Conservation (phyloP, 2,888 invertebrate species). For the Polietes domitor region DNA sequence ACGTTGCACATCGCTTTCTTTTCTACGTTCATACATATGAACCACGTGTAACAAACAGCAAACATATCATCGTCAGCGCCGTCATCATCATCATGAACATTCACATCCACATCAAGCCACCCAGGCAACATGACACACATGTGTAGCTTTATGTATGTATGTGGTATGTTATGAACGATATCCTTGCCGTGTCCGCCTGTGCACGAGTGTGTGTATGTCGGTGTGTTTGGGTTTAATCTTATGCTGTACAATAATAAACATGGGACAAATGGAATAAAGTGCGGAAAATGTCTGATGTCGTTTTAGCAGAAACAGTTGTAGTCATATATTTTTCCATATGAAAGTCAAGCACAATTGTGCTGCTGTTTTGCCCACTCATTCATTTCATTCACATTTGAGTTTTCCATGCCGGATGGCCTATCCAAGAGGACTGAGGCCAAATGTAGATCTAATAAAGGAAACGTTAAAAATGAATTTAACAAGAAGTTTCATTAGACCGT, state of each 20-base stretch:
- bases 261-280: slow-evolving; percentile 36
- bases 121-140: neutral
- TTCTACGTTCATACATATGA: neutral
- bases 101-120: neutral
- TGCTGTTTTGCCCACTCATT: neutral
- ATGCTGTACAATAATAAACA: slow-evolving; percentile 24
- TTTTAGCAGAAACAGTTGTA: slow-evolving; percentile 33
- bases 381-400: neutral
- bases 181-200: neutral
- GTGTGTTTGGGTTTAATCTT: slow-evolving; percentile 1
- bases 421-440: neutral
- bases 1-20: neutral
- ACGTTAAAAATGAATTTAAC: too few species aligned
- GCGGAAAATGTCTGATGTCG: slow-evolving; percentile 24
- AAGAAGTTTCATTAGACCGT: too few species aligned
- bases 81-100: too few species aligned
- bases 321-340: slow-evolving; percentile 44
- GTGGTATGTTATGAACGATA: neutral
- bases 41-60: slow-evolving; percentile 45
- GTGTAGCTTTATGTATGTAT: neutral
- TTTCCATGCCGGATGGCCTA: neutral
- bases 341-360: slow-evolving; percentile 51
- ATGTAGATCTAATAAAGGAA: too few species aligned
- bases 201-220: neutral
- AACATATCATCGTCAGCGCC: slow-evolving; percentile 60